A percentile compares a stretch with the other conserved stretches of the same genome.
These are phyloP conservation scores for Otolemur crassicaudatus DNA, from an alignment of 2,797 vertebrate species.

Conservation along the genomic window DNA sequence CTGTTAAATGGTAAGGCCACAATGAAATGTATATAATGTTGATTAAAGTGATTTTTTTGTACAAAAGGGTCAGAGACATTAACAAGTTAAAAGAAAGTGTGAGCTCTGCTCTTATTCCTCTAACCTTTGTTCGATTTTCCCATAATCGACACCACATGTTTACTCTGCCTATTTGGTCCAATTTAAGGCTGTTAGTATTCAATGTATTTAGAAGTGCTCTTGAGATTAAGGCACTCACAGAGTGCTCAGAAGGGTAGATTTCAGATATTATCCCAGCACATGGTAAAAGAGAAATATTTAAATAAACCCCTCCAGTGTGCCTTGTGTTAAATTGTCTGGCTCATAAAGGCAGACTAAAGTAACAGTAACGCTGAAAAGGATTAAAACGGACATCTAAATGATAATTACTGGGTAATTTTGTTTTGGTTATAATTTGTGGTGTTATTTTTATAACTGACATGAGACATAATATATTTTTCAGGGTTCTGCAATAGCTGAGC, in stretches of 20 bases:
- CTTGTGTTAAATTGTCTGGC: slow-evolving; percentile 69
- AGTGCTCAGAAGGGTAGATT: slow-evolving; percentile 78
- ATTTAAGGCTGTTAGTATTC: slow-evolving; percentile 80
- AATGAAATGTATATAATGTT: slow-evolving; percentile 92
- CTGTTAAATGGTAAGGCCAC: slow-evolving; percentile 92
- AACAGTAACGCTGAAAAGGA: slow-evolving; percentile 83
- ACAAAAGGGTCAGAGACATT: slow-evolving; percentile 95
- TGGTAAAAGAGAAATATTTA: slow-evolving; percentile 79
- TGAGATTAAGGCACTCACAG: slow-evolving; percentile 80
- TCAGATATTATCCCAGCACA: slow-evolving; percentile 75
- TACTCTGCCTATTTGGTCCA: slow-evolving; percentile 76
- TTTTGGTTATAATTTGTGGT: slow-evolving; percentile 86
- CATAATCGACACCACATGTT: slow-evolving; percentile 96
- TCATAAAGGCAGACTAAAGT: slow-evolving; percentile 74
- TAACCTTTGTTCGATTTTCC: slow-evolving; percentile 90
- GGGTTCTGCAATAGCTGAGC: slow-evolving; percentile 69
- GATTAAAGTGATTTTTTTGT: slow-evolving; percentile 94
- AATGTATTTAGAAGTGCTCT: slow-evolving; percentile 77
- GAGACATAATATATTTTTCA: slow-evolving; percentile 82
- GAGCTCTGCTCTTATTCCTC: slow-evolving; percentile 90
- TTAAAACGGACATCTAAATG: slow-evolving; percentile 84
- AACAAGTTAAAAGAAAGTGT: slow-evolving; percentile 93
- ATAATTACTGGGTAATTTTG: slow-evolving; percentile 87
- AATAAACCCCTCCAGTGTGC: slow-evolving; percentile 67
- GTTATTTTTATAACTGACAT: slow-evolving; percentile 82